Percentiles rank a stretch among this genome's conserved stretches.
Evolutionary conservation across 2,797 vertebrate species (phyloP).

Genomic region (Balearica regulorum): DNA sequence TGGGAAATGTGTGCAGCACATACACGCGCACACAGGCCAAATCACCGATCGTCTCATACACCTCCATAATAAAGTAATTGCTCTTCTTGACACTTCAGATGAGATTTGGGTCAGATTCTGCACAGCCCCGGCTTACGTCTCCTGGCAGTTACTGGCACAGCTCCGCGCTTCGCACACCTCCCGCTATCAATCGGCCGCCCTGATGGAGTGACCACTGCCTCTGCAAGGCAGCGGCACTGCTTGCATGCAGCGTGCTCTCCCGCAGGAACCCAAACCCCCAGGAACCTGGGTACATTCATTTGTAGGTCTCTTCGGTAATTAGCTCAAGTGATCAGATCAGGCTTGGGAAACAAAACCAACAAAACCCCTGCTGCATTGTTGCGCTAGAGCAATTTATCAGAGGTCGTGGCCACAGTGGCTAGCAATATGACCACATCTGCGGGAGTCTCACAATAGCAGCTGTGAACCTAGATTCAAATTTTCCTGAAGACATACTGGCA

Average conservation of each 20-base stretch:
- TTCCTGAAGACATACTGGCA: background rate
- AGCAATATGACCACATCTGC: background rate
- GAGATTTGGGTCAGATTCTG: background rate
- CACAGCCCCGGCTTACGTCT: background rate
- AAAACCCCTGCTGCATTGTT: rapidly evolving
- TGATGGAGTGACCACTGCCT: background rate
- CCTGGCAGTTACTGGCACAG: background rate
- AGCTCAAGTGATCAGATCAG: background rate
- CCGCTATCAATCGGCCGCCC: background rate
- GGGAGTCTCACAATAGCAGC: background rate
- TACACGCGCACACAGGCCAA: background rate
- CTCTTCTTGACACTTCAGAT: constrained; percentile 16
- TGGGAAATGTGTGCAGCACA: rapidly evolving
- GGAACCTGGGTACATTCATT: background rate
- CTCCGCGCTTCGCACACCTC: background rate
- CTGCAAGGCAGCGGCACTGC: background rate
- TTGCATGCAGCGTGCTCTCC: background rate
- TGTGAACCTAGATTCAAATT: background rate
- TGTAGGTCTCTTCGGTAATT: background rate
- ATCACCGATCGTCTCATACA: background rate
- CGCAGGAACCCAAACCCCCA: background rate
- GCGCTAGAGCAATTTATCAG: background rate
- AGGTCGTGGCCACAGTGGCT: background rate
- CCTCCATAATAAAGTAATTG: background rate
- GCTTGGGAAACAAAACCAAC: background rate